These are phyloP conservation scores for Nothobranchius kuhntae DNA, from an alignment of 2,113 vertebrate species.

Conservation along the genomic window DNA sequence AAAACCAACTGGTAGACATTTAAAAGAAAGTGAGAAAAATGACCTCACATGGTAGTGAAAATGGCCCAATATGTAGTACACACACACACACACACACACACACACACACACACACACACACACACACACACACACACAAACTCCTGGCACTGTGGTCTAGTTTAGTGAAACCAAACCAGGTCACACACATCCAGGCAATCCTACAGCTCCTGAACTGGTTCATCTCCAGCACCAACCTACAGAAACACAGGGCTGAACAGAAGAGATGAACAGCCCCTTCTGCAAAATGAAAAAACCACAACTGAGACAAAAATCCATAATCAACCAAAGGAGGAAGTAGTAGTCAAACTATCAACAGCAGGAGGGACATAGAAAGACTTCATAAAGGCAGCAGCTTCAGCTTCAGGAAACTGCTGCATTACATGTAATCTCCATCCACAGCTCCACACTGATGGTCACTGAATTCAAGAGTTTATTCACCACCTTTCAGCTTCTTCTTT, in stretches of 20 bases:
- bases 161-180: constrained; percentile 57
- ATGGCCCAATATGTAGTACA: too few species aligned
- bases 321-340: constrained; percentile 20
- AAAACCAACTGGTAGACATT: too few species aligned
- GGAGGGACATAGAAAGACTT: constrained; percentile 16
- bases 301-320: constrained; percentile 4
- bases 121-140: too few species aligned
- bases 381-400: background rate
- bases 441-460: background rate
- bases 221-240: background rate
- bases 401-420: background rate
- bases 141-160: constrained; percentile 33
- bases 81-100: too few species aligned
- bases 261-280: background rate
- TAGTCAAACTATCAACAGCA: constrained; percentile 30
- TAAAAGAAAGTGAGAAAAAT: too few species aligned
- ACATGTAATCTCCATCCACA: background rate
- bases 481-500: too few species aligned
- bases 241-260: background rate
- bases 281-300: constrained; percentile 11
- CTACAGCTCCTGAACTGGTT: constrained; percentile 45
- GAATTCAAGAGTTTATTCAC: too few species aligned
- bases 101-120: too few species aligned
- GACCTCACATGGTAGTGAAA: too few species aligned
- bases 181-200: constrained; percentile 42